Conservation (phyloP, 2,113 vertebrate genomes). For the Marmota flaviventris region DNA sequence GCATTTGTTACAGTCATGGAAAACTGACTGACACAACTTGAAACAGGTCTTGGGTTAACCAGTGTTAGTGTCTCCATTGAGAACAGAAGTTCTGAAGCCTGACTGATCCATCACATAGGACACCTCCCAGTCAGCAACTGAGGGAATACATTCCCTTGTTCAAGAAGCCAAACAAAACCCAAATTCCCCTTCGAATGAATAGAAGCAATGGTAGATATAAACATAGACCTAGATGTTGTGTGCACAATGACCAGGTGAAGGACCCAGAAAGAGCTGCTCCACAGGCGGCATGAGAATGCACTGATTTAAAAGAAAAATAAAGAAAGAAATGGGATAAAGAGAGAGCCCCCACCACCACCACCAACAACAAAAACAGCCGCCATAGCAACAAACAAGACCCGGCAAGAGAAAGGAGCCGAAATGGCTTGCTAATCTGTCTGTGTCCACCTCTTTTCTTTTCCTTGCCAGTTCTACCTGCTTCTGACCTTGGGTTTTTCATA, state of each 20-base stretch:
- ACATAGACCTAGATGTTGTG: neutral
- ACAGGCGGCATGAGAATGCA: neutral
- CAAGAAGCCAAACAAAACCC: neutral
- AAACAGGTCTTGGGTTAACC: neutral
- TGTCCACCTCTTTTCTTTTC: neutral
- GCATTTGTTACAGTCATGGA: neutral
- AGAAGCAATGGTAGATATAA: neutral
- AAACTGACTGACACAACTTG: neutral
- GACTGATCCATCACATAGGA: neutral
- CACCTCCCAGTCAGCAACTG: neutral
- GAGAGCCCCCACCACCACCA: neutral
- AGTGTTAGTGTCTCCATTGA: neutral
- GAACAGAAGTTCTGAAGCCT: neutral
- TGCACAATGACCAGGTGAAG: neutral
- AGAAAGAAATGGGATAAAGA: neutral
- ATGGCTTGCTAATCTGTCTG: neutral
- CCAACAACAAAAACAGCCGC: neutral
- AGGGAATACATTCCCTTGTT: neutral
- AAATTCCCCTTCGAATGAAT: neutral
- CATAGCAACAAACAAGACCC: neutral
- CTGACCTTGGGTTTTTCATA: neutral
- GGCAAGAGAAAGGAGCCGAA: neutral
- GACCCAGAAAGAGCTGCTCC: neutral
- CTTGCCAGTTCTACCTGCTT: too few relatives aligned
- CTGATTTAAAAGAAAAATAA: neutral